phyloP scores from a whole-genome alignment of 2,888 invertebrate genomes.

The Eristalis arbustorum region DNA sequence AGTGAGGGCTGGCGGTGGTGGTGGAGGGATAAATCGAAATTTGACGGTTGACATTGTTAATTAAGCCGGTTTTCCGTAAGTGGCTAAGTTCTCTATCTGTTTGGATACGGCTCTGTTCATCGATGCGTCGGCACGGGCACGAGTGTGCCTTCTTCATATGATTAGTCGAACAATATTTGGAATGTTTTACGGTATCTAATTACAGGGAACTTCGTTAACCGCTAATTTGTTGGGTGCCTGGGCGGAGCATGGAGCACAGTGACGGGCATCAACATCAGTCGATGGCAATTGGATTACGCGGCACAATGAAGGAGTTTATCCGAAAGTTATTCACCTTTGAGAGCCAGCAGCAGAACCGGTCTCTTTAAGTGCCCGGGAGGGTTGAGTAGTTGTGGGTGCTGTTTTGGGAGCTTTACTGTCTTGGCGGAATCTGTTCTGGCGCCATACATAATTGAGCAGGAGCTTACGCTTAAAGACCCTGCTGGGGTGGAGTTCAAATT shows the following conservation, averaged over 20 bases:
- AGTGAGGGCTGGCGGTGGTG: background rate
- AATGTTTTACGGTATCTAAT: slow-evolving; percentile 44
- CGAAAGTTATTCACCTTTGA: slow-evolving; percentile 1
- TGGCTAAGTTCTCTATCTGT: slow-evolving; percentile 27
- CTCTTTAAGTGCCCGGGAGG: background rate
- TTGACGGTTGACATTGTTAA: slow-evolving; percentile 53
- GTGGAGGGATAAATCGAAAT: slow-evolving; percentile 3
- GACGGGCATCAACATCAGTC: slow-evolving; percentile 8
- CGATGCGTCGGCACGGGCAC: background rate
- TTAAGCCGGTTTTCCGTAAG: slow-evolving; percentile 44
- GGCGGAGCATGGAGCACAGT: background rate
- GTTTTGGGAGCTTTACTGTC: background rate
- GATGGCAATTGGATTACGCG: slow-evolving; percentile 10
- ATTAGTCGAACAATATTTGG: slow-evolving; percentile 34
- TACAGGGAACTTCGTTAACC: slow-evolving; percentile 42
- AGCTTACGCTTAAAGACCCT: slow-evolving; percentile 20
- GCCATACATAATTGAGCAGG: slow-evolving; percentile 9
- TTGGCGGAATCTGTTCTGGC: background rate
- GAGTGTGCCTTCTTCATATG: background rate
- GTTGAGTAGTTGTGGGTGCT: slow-evolving; percentile 18
- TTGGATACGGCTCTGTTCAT: background rate
- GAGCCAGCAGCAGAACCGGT: background rate
- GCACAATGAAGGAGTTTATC: slow-evolving; percentile 4
- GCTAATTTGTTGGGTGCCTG: slow-evolving; percentile 32
- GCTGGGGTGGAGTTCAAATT: slow-evolving; percentile 18